Evolutionary conservation across 2,113 vertebrate species (phyloP).

Genomic region (Pipra filicauda): DNA sequence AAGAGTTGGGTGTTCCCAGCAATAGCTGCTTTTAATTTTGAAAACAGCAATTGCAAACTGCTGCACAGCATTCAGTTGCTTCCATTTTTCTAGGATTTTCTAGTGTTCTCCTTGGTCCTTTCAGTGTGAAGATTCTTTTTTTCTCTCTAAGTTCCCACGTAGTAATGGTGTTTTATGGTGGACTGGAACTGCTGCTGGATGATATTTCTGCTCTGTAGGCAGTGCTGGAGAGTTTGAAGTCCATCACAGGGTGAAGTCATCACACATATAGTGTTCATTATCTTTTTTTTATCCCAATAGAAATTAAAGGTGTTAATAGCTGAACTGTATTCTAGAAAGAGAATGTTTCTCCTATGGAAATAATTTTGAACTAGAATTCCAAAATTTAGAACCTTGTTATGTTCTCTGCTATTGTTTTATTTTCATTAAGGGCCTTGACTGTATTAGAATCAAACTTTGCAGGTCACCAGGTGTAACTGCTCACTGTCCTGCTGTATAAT

Average conservation of each 20-base stretch:
- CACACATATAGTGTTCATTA: background rate
- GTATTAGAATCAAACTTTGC: background rate
- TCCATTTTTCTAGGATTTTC: background rate
- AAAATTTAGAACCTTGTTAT: background rate
- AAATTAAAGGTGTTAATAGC: background rate
- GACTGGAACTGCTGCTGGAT: background rate
- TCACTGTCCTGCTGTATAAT: background rate
- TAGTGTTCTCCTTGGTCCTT: background rate
- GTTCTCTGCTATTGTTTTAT: conserved; percentile 12
- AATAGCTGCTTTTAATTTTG: background rate
- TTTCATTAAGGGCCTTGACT: conserved; percentile 32
- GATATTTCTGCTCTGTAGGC: background rate
- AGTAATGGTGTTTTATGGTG: background rate
- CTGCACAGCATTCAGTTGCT: background rate
- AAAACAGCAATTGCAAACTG: background rate
- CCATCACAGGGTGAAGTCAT: background rate
- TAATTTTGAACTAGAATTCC: background rate
- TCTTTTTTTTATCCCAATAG: background rate
- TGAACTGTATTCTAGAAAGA: background rate
- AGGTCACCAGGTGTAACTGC: background rate
- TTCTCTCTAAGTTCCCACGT: background rate
- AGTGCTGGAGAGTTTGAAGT: background rate
- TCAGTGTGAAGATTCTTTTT: background rate
- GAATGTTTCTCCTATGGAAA: background rate
- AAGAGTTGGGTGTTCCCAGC: background rate